phyloP scores from a whole-genome alignment of 2,888 invertebrate species.

The Harpagoxenus sublaevis region DNA sequence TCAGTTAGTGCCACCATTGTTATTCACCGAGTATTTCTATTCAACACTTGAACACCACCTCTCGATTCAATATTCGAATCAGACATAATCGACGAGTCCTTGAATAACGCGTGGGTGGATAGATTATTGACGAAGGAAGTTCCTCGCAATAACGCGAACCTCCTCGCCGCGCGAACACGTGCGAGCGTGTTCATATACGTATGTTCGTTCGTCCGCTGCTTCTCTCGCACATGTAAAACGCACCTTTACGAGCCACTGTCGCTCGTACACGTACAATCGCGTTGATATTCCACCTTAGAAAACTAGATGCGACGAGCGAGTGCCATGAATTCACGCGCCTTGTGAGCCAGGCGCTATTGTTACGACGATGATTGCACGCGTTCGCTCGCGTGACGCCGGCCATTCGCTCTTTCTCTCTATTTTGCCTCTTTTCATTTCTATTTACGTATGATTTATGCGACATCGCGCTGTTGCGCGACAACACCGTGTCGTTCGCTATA shows the following conservation, averaged over 20 bases:
- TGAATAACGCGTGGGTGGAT: conserved; percentile 21
- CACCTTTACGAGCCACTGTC: conserved; percentile 34
- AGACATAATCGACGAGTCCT: conserved; percentile 40
- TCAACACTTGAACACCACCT: neutral
- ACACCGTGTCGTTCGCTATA: conserved; percentile 36
- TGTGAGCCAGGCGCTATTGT: conserved; percentile 32
- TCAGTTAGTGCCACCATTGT: neutral
- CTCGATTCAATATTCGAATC: conserved; percentile 43
- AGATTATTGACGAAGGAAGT: conserved; percentile 29
- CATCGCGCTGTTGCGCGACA: conserved; percentile 36
- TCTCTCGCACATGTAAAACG: conserved; percentile 14
- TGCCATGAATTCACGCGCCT: conserved; percentile 41
- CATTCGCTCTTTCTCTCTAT: conserved; percentile 53
- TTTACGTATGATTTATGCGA: conserved; percentile 56
- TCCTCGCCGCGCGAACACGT: neutral
- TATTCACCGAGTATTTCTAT: neutral
- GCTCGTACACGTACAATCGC: conserved; percentile 7
- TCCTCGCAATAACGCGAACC: neutral
- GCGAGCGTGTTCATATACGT: neutral
- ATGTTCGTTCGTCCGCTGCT: neutral
- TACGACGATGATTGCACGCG: conserved; percentile 36
- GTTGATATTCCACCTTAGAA: conserved; percentile 40
- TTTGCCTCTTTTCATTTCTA: conserved; percentile 51
- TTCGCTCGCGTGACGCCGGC: conserved; percentile 36
- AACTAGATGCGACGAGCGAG: conserved; percentile 49